These are phyloP conservation scores for Drosophila anceps DNA, from an alignment of 2,888 invertebrate genomes.

Conservation along the genomic window DNA sequence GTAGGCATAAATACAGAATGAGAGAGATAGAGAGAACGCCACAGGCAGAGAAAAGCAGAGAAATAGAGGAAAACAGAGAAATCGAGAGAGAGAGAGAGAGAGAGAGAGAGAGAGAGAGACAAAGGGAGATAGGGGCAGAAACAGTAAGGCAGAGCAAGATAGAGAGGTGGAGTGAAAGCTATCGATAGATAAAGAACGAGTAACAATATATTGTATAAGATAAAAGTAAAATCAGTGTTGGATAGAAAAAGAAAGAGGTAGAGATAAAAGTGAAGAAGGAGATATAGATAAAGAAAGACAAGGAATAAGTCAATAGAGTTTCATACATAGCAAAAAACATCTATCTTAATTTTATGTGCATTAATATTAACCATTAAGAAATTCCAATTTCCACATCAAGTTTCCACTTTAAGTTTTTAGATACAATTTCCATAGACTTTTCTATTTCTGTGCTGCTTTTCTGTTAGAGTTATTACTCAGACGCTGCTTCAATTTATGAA, in stretches of 20 bases:
- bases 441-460: not conserved
- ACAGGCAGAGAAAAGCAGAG: too few relatives aligned
- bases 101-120: not conserved
- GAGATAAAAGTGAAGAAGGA: not conserved
- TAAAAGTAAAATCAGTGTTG: too few relatives aligned
- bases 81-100: not conserved
- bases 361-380: too few relatives aligned
- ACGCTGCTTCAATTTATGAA: not conserved
- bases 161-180: not conserved
- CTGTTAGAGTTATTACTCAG: not conserved
- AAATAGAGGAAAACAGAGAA: too few relatives aligned
- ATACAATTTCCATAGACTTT: not conserved
- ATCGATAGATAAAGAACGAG: not conserved
- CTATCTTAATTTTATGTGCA: too few relatives aligned
- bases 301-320: too few relatives aligned
- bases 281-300: too few relatives aligned
- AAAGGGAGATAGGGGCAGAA: too few relatives aligned
- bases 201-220: too few relatives aligned
- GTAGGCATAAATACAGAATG: not conserved
- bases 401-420: not conserved
- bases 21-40: not conserved
- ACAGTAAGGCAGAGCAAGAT: not conserved
- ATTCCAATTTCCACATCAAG: not conserved
- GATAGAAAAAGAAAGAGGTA: too few relatives aligned
- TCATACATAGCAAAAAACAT: too few relatives aligned